Evolutionary conservation across 2,113 vertebrate species (phyloP), one percentile per base, ranked within the genome.

Genomic region (Oreochromis spilurus): DNA sequence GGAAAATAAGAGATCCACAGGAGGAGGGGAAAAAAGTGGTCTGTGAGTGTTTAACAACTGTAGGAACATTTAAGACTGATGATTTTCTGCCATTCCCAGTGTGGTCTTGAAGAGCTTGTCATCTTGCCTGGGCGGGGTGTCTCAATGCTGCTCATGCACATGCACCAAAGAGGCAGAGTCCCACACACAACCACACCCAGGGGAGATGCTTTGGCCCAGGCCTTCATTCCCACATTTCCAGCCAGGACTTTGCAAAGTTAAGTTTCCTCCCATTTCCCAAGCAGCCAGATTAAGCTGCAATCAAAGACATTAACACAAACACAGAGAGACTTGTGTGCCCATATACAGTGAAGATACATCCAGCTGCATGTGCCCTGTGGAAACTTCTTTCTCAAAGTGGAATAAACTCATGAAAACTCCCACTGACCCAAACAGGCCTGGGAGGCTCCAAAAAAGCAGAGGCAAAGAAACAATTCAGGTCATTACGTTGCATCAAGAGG

Each of bases 141-240:
- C 80, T 77, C 21, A 17, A 21, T 24, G 21, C 77, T 81, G 54
- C 72, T 45, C 34, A 38, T 29, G 48, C 81, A 85, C 88, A 89
- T 29, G n/a, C 31, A 89, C 87, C 24, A 84, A 88, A 90, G 87
- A 87, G 81, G 87, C 88, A 81, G 79, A 91, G 88, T 92, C 94
- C 83, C 91, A 94, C 89, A 93, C 83, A 92, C 87, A 90, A 77
- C 92, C 94, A 79, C 94, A 91, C 94, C 92, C 92, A 70, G 79
- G 92, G 90, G 92, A 92, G 83, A 92, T 87, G 89, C 91, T 91
- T 87, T 90, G 90, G 88, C 88, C 85, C n/a, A 17, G 26, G 75
- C 54, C 87, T 81, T 83, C 75, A 83, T 89, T 92, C 91, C 92
- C 83, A 88, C 87, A 91, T 92, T 90, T 93, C 89, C 87, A 94